Percentiles rank a stretch among this genome's conserved stretches.
Evolutionary conservation across 2,113 vertebrate genomes (phyloP).

Genomic region (Pollachius pollachius): DNA sequence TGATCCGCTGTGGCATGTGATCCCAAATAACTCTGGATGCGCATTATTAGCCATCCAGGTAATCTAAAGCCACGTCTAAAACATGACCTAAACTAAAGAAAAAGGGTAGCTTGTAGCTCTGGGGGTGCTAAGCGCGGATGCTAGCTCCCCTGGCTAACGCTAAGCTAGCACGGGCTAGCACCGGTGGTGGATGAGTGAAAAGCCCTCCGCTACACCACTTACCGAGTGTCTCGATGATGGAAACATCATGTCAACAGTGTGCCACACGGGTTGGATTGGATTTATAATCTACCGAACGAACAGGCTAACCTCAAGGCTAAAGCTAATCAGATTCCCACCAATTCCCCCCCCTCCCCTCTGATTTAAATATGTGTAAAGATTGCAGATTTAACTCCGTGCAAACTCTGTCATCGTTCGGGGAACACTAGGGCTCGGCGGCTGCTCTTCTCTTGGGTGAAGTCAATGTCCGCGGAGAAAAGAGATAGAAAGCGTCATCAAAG

Average conservation of each 20-base stretch:
- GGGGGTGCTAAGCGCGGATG: constrained; percentile 4
- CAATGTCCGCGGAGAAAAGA: background rate
- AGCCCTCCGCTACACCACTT: constrained; percentile 33
- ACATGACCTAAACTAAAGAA: background rate
- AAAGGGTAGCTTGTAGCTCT: constrained; percentile 42
- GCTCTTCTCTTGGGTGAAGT: constrained; percentile 34
- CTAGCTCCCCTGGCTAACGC: constrained; percentile 24
- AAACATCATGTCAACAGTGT: constrained; percentile 82
- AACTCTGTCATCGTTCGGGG: constrained; percentile 63
- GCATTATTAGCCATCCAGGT: too few relatives aligned
- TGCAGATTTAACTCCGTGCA: constrained; percentile 55
- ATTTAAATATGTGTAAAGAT: constrained; percentile 52
- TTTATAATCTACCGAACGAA: constrained; percentile 14
- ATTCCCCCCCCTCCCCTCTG: constrained; percentile 24
- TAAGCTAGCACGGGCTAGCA: constrained; percentile 3
- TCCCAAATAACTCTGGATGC: too few relatives aligned
- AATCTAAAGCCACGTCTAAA: too few relatives aligned
- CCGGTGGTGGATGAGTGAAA: constrained; percentile 26
- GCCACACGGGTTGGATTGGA: constrained; percentile 29
- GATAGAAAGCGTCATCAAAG: constrained; percentile 16
- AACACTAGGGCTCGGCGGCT: constrained; percentile 33
- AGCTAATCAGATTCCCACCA: constrained; percentile 15
- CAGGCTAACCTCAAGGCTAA: constrained; percentile 61
- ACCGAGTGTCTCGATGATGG: constrained; percentile 82
- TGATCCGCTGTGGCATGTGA: too few relatives aligned